A percentile compares a stretch with the other conserved stretches of the same genome.
Evolutionary conservation across 2,888 invertebrate genomes (phyloP).

Genomic region (Chydorus sphaericus): DNA sequence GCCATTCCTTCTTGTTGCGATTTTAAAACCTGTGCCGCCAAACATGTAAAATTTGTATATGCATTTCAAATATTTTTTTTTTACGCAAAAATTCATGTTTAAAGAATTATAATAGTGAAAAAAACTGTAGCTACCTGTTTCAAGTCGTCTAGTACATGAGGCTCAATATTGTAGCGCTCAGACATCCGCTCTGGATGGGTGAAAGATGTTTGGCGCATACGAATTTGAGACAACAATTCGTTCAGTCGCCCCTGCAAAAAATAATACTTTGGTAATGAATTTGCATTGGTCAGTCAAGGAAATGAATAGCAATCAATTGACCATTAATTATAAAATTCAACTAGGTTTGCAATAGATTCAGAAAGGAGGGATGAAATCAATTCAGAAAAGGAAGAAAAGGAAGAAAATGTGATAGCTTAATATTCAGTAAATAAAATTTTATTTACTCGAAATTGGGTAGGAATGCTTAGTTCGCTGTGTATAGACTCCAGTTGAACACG

Average conservation of each 20-base stretch:
- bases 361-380: too few relatives aligned
- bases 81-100: not conserved
- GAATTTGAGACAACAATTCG: conserved; percentile 75
- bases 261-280: conserved; percentile 14
- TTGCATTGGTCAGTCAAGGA: not conserved
- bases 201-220: conserved; percentile 42
- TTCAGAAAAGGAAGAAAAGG: too few relatives aligned
- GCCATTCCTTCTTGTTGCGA: conserved; percentile 82
- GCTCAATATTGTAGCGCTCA: conserved; percentile 65
- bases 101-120: conserved; percentile 7
- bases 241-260: conserved; percentile 61
- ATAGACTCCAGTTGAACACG: conserved; percentile 73
- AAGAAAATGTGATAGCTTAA: not conserved
- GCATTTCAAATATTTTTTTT: not conserved
- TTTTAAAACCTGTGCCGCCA: conserved; percentile 46
- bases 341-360: too few relatives aligned
- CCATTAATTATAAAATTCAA: conserved; percentile 7
- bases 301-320: not conserved
- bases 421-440: conserved; percentile 7
- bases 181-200: conserved; percentile 37
- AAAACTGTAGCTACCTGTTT: conserved; percentile 32
- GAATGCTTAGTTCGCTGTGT: conserved; percentile 72
- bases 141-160: conserved; percentile 39
- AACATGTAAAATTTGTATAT: not conserved
- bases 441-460: conserved; percentile 67